Percentiles rank a stretch among this genome's conserved stretches.
These are phyloP conservation scores for Pachydiplax longipennis DNA, from an alignment of 2,888 invertebrate species.

Conservation along the genomic window DNA sequence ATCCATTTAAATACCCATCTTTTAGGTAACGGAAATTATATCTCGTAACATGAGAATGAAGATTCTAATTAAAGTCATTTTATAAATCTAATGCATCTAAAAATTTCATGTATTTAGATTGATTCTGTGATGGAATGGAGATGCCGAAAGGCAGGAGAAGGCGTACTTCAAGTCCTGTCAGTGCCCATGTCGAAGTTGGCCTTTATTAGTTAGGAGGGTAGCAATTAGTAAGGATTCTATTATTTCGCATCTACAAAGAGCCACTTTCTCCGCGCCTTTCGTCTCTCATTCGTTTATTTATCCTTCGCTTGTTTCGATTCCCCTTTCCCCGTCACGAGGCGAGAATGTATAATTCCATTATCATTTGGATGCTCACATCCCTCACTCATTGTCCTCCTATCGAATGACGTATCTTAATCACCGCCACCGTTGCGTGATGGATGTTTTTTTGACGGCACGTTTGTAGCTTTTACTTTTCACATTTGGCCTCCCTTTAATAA, in stretches of 20 bases:
- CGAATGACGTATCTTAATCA: neutral
- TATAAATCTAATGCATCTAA: no score
- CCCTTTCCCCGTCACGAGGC: neutral
- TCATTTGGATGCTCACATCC: neutral
- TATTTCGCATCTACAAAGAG: neutral
- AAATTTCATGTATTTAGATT: no score
- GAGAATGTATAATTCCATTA: neutral
- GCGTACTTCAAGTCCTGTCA: no score
- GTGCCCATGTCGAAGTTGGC: no score
- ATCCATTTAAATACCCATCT: no score
- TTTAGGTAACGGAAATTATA: no score
- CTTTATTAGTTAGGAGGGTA: no score
- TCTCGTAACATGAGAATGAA: no score
- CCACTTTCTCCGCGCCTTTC: neutral
- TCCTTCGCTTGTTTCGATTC: neutral
- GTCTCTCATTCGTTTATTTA: neutral
- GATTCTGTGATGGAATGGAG: no score
- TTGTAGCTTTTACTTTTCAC: neutral
- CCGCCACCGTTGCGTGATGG: neutral
- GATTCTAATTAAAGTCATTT: no score
- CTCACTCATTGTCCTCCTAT: neutral
- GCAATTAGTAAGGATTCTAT: neutral
- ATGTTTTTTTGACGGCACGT: neutral
- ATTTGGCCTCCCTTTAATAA: neutral
- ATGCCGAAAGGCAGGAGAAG: no score